These are phyloP conservation scores for Mesocentrotus franciscanus DNA, from an alignment of 53 echinoderm and acorn worm species.

Conservation along the genomic window DNA sequence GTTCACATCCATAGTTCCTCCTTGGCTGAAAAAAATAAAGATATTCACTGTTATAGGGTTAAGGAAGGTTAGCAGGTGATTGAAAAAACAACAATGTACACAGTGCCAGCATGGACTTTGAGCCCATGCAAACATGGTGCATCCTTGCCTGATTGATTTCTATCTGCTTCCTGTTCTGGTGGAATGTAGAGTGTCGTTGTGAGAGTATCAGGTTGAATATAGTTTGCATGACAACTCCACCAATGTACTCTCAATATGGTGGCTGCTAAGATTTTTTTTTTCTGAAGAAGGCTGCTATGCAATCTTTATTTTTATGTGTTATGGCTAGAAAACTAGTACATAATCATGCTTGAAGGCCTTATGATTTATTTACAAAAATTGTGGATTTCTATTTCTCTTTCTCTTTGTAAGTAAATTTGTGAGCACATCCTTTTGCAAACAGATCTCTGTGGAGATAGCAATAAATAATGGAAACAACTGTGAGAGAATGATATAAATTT, in stretches of 20 bases:
- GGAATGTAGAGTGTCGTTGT: not conserved
- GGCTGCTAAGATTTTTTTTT: not conserved
- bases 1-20: not conserved
- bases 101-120: not conserved
- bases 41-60: not conserved
- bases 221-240: not conserved
- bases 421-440: too few relatives aligned
- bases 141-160: not conserved
- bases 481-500: too few relatives aligned
- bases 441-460: too few relatives aligned
- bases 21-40: not conserved
- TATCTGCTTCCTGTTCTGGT: not conserved
- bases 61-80: constrained; percentile 1
- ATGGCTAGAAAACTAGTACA: too few relatives aligned
- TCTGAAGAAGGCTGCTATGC: not conserved
- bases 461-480: too few relatives aligned
- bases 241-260: not conserved
- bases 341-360: too few relatives aligned
- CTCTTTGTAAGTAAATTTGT: too few relatives aligned
- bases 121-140: not conserved
- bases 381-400: not conserved
- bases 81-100: not conserved
- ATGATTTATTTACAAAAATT: too few relatives aligned
- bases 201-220: not conserved
- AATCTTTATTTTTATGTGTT: not conserved